A percentile compares a stretch with the other conserved stretches of the same genome.
These are phyloP conservation scores for Porites lobata DNA, from an alignment of 92 coral and sea anemone genomes.

Conservation along the genomic window DNA sequence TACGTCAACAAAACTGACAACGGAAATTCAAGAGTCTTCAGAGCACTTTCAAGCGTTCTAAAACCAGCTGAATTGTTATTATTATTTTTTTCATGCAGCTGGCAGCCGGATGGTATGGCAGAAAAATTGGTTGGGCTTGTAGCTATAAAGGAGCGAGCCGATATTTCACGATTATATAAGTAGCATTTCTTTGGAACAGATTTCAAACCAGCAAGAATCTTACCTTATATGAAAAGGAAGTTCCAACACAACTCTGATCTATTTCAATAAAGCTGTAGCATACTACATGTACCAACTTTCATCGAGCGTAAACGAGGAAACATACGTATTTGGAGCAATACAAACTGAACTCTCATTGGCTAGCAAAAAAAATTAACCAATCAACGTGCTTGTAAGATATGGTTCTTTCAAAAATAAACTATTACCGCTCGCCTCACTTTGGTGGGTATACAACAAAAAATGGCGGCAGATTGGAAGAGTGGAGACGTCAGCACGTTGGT, in stretches of 20 bases:
- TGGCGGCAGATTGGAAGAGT: slow-evolving; percentile 65
- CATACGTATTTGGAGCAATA: not conserved
- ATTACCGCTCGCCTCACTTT: slow-evolving; percentile 42
- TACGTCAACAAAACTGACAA: too few species aligned
- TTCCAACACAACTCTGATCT: not conserved
- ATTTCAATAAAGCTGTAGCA: not conserved
- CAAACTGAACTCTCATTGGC: slow-evolving; percentile 43
- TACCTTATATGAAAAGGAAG: slow-evolving; percentile 1
- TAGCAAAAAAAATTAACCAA: not conserved
- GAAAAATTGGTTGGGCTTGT: too few species aligned
- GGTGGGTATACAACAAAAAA: slow-evolving; percentile 42
- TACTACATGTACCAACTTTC: too few species aligned
- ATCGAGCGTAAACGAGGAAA: not conserved
- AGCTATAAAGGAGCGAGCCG: too few species aligned
- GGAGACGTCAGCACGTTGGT: not conserved
- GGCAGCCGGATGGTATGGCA: too few species aligned
- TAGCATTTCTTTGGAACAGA: not conserved
- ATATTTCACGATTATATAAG: too few species aligned
- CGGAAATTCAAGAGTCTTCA: too few species aligned
- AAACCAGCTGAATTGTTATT: too few species aligned
- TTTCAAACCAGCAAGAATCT: not conserved
- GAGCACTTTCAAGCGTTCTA: too few species aligned
- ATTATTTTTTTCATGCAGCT: too few species aligned
- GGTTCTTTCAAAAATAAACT: not conserved
- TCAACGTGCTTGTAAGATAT: slow-evolving; percentile 8